Percentiles rank a stretch among this genome's conserved stretches.
phyloP scores from a whole-genome alignment of 2,797 vertebrate species.

The Bucorvus abyssinicus region DNA sequence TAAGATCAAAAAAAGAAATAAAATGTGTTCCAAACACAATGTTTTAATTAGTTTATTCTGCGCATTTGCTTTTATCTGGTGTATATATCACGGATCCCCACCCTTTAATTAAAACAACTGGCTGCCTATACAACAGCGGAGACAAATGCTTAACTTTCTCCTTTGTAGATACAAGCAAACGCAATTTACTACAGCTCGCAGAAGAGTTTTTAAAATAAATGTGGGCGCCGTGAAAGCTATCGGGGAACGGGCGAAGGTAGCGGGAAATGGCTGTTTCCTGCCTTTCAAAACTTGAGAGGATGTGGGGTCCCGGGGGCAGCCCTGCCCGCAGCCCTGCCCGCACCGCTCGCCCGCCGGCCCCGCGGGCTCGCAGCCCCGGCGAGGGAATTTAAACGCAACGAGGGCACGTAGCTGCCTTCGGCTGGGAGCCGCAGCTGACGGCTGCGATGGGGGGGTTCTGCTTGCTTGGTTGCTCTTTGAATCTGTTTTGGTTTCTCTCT shows the following conservation, averaged over 20 bases:
- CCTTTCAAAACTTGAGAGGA: constrained; percentile 8
- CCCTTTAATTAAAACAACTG: constrained; percentile 76
- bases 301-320: neutral
- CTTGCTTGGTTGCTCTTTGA: neutral
- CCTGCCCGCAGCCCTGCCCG: neutral
- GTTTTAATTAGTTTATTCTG: constrained; percentile 82
- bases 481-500: neutral
- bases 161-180: constrained; percentile 60
- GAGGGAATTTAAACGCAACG: neutral
- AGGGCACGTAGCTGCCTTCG: neutral
- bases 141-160: constrained; percentile 58
- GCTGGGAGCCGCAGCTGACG: neutral
- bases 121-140: constrained; percentile 37
- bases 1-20: constrained; percentile 80
- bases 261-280: constrained; percentile 22
- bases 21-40: constrained; percentile 81
- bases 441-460: neutral
- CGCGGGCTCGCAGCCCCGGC: neutral
- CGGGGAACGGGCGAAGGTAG: constrained; percentile 25
- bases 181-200: constrained; percentile 46
- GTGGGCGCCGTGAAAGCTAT: neutral
- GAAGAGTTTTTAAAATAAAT: constrained; percentile 51
- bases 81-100: constrained; percentile 70
- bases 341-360: neutral
- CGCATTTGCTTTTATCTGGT: constrained; percentile 75